Evolutionary conservation across 92 coral and sea anemone genomes (phyloP).

Genomic region (Epizoanthus scotinus): DNA sequence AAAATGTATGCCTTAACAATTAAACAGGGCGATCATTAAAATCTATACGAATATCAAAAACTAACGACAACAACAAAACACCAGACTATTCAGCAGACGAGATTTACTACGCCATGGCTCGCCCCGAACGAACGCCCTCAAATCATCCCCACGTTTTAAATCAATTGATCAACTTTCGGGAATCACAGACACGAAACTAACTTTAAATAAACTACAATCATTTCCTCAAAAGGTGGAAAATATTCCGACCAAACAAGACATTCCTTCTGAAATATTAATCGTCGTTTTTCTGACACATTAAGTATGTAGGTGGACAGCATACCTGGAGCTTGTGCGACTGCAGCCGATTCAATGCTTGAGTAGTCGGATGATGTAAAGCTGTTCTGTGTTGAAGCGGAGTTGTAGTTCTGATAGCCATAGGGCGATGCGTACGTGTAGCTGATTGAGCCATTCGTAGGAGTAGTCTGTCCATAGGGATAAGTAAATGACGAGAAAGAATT

Average conservation of each 20-base stretch:
- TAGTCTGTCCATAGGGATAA: conserved; percentile 69
- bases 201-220: background rate
- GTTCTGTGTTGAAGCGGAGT: conserved; percentile 68
- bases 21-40: conserved; percentile 66
- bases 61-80: conserved; percentile 72
- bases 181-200: conserved; percentile 17
- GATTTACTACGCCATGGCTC: conserved; percentile 52
- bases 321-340: conserved; percentile 61
- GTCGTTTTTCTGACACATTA: conserved; percentile 60
- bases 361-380: conserved; percentile 48
- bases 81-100: conserved; percentile 69
- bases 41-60: conserved; percentile 87
- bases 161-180: background rate
- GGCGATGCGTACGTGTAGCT: conserved; percentile 84
- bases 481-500: conserved; percentile 81
- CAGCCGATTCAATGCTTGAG: conserved; percentile 46
- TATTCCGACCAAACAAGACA: conserved; percentile 53
- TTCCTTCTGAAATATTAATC: conserved; percentile 74
- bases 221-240: conserved; percentile 40
- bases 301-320: conserved; percentile 63
- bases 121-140: conserved; percentile 38
- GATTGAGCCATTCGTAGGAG: conserved; percentile 68
- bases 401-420: conserved; percentile 77
- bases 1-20: conserved; percentile 63
- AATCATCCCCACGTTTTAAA: background rate